A percentile compares a stretch with the other conserved stretches of the same genome.
Evolutionary conservation across 2,888 invertebrate genomes (phyloP).

Genomic region (Tipula vernalis): DNA sequence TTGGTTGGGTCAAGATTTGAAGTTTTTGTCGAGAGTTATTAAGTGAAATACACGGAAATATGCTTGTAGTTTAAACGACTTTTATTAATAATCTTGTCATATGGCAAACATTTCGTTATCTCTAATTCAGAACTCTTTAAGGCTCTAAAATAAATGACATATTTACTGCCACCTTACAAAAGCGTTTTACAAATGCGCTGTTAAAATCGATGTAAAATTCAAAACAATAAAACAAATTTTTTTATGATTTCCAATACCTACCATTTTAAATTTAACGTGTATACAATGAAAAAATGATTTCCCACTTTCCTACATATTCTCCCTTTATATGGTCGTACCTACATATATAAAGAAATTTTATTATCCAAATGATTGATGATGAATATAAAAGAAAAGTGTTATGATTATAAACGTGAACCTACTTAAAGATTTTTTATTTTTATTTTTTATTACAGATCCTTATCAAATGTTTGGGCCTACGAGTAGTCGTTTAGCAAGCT

Average conservation of each 20-base stretch:
- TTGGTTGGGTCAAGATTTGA: too few species aligned
- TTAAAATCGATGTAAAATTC: neutral
- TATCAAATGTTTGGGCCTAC: constrained; percentile 97
- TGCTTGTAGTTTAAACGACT: too few species aligned
- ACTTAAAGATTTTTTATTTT: neutral
- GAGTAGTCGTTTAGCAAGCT: constrained; percentile 90
- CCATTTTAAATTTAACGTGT: neutral
- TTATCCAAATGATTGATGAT: constrained; percentile 7
- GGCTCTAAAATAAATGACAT: neutral
- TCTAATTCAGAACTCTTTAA: too few species aligned
- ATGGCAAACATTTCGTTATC: too few species aligned
- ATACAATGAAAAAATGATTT: neutral
- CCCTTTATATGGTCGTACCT: neutral
- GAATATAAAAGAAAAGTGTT: neutral
- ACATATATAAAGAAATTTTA: neutral
- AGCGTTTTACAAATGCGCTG: neutral
- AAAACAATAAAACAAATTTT: neutral
- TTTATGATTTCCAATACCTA: neutral
- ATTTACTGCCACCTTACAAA: neutral
- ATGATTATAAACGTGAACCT: neutral
- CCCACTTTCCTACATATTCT: neutral
- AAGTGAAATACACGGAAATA: too few species aligned
- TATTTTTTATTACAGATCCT: constrained; percentile 56
- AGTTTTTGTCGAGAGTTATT: too few species aligned
- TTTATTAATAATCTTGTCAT: too few species aligned